phyloP scores from a whole-genome alignment of 2,113 vertebrate species.

The Hemicordylus capensis region DNA sequence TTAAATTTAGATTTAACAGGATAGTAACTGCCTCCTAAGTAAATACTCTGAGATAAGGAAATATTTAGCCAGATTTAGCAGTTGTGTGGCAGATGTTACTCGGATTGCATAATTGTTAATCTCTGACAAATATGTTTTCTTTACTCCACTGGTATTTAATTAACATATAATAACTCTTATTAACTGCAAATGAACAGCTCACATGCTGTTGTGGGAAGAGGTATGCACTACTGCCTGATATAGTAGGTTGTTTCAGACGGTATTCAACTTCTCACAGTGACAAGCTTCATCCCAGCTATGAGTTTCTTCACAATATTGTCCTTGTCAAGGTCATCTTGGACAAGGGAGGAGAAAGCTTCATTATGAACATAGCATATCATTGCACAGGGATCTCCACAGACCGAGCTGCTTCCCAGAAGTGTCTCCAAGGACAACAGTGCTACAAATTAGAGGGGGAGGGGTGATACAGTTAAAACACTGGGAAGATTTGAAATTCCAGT shows the following conservation, averaged over 20 bases:
- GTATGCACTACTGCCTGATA: neutral
- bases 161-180: conserved; percentile 67
- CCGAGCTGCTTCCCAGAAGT: neutral
- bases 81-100: conserved; percentile 71
- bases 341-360: conserved; percentile 2
- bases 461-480: neutral
- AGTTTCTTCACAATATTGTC: neutral
- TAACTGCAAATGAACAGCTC: conserved; percentile 57
- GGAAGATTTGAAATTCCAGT: neutral
- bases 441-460: neutral
- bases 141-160: conserved; percentile 68
- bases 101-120: conserved; percentile 70
- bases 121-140: conserved; percentile 69
- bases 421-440: neutral
- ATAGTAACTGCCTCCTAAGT: conserved; percentile 75
- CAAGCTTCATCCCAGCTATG: conserved; percentile 9
- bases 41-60: conserved; percentile 77
- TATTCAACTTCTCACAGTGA: neutral
- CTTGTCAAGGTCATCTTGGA: neutral
- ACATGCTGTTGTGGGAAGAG: conserved; percentile 27
- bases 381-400: neutral
- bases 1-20: conserved; percentile 78
- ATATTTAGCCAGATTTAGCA: conserved; percentile 76
- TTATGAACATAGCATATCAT: neutral
- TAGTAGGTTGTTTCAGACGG: neutral